Percentiles rank a stretch among this genome's conserved stretches.
phyloP scores from a whole-genome alignment of 2,113 vertebrate genomes.

The Phalacrocorax carbo region DNA sequence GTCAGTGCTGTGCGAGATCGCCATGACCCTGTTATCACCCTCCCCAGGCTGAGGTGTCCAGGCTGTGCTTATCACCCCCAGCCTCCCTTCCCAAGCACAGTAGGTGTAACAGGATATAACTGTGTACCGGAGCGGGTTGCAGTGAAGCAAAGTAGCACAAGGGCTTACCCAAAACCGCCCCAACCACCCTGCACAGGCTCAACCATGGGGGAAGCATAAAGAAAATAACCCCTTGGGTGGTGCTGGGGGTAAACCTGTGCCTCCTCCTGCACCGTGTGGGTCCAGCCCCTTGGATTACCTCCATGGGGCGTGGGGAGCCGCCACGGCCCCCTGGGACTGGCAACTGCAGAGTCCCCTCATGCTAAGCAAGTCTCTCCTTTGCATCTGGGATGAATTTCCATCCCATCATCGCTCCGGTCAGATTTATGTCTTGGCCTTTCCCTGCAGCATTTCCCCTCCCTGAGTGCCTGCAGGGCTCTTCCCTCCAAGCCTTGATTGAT shows the following conservation, averaged over 20 bases:
- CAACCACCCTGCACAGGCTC: fast-evolving
- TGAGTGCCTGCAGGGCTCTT: not conserved
- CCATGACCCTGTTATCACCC: not conserved
- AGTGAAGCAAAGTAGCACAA: not conserved
- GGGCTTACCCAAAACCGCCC: not conserved
- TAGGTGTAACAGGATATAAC: not conserved
- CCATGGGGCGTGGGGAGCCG: fast-evolving
- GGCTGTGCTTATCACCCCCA: not conserved
- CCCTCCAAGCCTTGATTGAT: not conserved
- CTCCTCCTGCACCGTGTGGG: not conserved
- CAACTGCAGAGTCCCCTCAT: not conserved
- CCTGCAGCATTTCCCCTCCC: not conserved
- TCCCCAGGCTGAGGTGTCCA: not conserved
- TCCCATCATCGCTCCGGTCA: not conserved
- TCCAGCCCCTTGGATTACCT: not conserved
- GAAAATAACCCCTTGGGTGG: not conserved
- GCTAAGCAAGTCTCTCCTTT: not conserved
- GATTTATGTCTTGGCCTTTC: not conserved
- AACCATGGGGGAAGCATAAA: fast-evolving
- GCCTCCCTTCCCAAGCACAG: not conserved
- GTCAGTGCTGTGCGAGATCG: fast-evolving
- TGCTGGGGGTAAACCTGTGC: not conserved
- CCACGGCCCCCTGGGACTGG: fast-evolving
- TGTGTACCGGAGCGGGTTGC: not conserved
- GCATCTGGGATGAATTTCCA: not conserved